Conservation (phyloP, 1,140 invertebrate species). For the Liolophura sinensis region DNA sequence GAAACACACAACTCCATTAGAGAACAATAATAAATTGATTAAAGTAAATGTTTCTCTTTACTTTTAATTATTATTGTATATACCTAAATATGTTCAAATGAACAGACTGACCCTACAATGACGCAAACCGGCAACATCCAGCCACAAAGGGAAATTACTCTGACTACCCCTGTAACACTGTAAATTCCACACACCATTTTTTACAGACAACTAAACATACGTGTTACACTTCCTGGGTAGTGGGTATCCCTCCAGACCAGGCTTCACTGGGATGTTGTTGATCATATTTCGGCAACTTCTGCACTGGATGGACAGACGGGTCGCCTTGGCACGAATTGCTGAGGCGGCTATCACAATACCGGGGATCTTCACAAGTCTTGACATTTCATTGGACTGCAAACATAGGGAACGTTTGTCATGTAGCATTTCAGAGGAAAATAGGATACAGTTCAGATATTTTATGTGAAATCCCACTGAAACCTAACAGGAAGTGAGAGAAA, state of each 20-base stretch:
- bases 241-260: slow-evolving; percentile 95
- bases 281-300: slow-evolving; percentile 88
- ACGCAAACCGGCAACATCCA: neutral
- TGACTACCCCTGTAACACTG: neutral
- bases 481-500: too few species aligned
- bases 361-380: slow-evolving; percentile 89
- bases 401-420: neutral
- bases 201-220: slow-evolving; percentile 70
- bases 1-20: too few species aligned
- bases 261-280: slow-evolving; percentile 87
- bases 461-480: too few species aligned
- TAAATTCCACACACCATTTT: too few species aligned
- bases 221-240: slow-evolving; percentile 93
- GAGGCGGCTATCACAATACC: slow-evolving; percentile 96
- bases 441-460: neutral
- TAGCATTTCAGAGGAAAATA: neutral
- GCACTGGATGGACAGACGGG: slow-evolving; percentile 93
- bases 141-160: slow-evolving; percentile 1
- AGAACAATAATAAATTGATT: too few species aligned
- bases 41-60: too few species aligned
- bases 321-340: slow-evolving; percentile 93
- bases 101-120: too few species aligned
- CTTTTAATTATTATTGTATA: too few species aligned
- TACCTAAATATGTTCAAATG: too few species aligned
- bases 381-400: slow-evolving; percentile 88